Evolutionary conservation across 37 sponge, comb jelly and placozoan species (phyloP), one percentile per base, ranked within the genome.

Genomic region (Bolinopsis microptera): DNA sequence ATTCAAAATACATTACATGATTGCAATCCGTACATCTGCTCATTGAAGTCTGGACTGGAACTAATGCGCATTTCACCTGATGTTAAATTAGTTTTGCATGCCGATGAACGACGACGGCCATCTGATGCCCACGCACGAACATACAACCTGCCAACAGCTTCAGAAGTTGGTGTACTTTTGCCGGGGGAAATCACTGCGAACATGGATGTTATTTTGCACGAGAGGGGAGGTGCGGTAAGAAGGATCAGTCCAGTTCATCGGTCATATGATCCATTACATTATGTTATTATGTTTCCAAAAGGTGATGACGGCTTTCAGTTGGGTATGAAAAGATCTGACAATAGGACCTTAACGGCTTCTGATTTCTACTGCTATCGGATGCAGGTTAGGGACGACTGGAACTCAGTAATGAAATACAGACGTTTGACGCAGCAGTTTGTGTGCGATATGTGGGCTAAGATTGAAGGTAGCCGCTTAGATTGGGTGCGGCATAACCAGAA

Each of bases 261-360:
- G 37, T 36, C 38, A 3, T 80, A 80, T 32, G 82, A 80, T 33
- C 82, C 82, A 1, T 30, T 80, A 33, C 82, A 80, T 22, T 80
- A 80, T 32, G 82, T 80, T 30, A 24, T 80, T 1, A 34, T 80
- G 82, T 80, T 80, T 80, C 38, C 82, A 13, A 34, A 30, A 34
- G 82, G 82, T 16, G 23, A 32, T 1, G 82, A 80, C 30, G 82
- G 82, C 3, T 80, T 36, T 30, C 82, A 80, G 8, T 22, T 32
- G 0, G 38, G 82, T 1, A 33, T 80, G 36, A 80, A 22, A 35
- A 80, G 9, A 80, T 32, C 23, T 8, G 1, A 80, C 22, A 33
- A 33, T 34, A 27, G 30, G 30, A 80, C 35, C 9, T 21, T 80
- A 3, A 80, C 82, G 2, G 82, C 35, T 8, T 36, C 32, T 2